A percentile compares a stretch with the other conserved stretches of the same genome.
These are phyloP conservation scores for Amia ocellicauda DNA, from an alignment of 2,113 vertebrate genomes.

Conservation along the genomic window DNA sequence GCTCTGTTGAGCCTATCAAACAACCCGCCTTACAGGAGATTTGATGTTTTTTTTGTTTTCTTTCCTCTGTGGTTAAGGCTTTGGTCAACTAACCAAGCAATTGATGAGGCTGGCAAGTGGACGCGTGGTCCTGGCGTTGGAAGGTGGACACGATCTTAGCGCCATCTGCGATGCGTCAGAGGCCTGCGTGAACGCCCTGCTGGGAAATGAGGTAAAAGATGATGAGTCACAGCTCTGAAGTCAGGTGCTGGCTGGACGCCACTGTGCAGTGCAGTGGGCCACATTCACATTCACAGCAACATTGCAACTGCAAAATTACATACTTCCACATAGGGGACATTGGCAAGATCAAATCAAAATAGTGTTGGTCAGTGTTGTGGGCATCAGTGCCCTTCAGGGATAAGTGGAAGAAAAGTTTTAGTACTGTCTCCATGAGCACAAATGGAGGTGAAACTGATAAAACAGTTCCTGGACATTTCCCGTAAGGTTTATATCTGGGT, in stretches of 20 bases:
- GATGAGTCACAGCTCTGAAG: slow-evolving; percentile 36
- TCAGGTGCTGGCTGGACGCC: slow-evolving; percentile 25
- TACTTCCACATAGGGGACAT: too few species aligned
- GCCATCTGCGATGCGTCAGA: slow-evolving; percentile 70
- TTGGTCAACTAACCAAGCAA: slow-evolving; percentile 68
- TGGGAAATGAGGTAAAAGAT: slow-evolving; percentile 75
- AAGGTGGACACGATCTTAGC: slow-evolving; percentile 71
- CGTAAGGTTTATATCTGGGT: too few species aligned
- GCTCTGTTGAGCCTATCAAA: too few species aligned
- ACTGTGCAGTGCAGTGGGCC: neutral
- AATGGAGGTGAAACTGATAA: too few species aligned
- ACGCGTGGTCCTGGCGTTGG: slow-evolving; percentile 58
- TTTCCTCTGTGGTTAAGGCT: slow-evolving; percentile 47
- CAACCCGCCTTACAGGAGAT: too few species aligned
- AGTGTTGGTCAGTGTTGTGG: too few species aligned
- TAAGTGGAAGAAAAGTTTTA: too few species aligned
- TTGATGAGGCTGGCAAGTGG: slow-evolving; percentile 67
- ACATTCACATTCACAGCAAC: neutral
- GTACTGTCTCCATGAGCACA: too few species aligned
- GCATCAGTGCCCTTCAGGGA: too few species aligned
- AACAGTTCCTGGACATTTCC: too few species aligned
- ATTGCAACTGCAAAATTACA: too few species aligned
- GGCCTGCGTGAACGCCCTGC: slow-evolving; percentile 69
- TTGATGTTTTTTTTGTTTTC: neutral
- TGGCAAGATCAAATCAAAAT: too few species aligned